These are phyloP conservation scores for Panurus biarmicus DNA, from an alignment of 2,113 vertebrate species.

Conservation along the genomic window DNA sequence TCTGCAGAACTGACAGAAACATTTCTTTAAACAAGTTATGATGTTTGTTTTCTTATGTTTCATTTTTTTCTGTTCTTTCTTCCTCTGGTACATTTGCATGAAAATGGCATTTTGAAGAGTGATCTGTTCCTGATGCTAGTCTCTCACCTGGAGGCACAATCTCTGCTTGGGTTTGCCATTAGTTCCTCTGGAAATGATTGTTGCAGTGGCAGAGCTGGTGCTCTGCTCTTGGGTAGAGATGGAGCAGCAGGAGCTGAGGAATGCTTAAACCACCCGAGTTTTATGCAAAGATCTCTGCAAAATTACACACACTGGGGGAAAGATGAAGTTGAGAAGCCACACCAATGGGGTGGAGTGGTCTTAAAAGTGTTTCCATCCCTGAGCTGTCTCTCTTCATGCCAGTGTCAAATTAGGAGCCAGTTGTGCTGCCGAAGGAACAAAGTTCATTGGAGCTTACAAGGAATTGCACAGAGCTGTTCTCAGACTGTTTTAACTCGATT, in stretches of 20 bases:
- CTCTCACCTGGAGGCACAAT: background rate
- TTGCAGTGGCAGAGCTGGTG: background rate
- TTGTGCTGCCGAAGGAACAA: background rate
- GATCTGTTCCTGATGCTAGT: background rate
- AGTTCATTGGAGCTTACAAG: background rate
- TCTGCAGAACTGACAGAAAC: background rate
- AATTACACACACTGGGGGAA: background rate
- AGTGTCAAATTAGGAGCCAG: background rate
- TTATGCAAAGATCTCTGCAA: background rate
- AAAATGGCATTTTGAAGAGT: background rate
- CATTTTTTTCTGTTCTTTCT: background rate
- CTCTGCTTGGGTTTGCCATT: background rate
- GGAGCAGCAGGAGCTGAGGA: background rate
- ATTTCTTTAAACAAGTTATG: background rate
- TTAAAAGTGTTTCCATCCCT: background rate
- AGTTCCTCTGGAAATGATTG: background rate
- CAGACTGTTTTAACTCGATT: background rate
- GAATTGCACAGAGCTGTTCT: background rate
- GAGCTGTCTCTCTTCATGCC: background rate
- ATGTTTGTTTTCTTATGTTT: background rate
- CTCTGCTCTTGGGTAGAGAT: background rate
- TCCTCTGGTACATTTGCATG: background rate
- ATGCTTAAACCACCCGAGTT: background rate
- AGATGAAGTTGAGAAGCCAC: background rate
- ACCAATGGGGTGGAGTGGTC: background rate